Conservation (phyloP, 1,140 invertebrate genomes). For the Panulirus ornatus region DNA sequence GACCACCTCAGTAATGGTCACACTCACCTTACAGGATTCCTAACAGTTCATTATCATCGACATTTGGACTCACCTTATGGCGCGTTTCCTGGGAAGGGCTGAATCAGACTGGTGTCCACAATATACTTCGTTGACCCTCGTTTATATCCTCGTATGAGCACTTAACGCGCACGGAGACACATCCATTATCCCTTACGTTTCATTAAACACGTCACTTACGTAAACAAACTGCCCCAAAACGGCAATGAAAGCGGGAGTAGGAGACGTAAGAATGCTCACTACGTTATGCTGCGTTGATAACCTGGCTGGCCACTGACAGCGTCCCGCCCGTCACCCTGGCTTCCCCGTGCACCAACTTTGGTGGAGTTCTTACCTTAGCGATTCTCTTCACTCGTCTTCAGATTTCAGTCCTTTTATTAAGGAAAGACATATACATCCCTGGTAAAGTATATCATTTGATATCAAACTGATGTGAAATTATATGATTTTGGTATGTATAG, state of each 20-base stretch:
- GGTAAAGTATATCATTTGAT: too few species aligned
- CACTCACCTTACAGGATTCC: constrained; percentile 17
- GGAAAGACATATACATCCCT: too few species aligned
- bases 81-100: neutral
- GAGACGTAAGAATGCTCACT: neutral
- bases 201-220: neutral
- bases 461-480: too few species aligned
- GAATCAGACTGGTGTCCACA: neutral
- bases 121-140: neutral
- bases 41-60: constrained; percentile 21
- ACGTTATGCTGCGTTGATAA: constrained; percentile 3
- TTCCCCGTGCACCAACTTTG: too few species aligned
- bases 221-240: neutral
- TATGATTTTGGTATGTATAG: neutral
- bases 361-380: constrained; percentile 4
- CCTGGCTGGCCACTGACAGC: neutral
- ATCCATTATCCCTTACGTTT: neutral
- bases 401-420: neutral
- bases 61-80: constrained; percentile 22
- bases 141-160: neutral
- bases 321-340: neutral
- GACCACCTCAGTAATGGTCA: neutral
- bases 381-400: neutral
- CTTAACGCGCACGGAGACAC: neutral
- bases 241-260: neutral